A percentile compares a stretch with the other conserved stretches of the same genome.
Conservation (phyloP, 1,140 invertebrate genomes). For the Carcinoscorpius rotundicauda region DNA sequence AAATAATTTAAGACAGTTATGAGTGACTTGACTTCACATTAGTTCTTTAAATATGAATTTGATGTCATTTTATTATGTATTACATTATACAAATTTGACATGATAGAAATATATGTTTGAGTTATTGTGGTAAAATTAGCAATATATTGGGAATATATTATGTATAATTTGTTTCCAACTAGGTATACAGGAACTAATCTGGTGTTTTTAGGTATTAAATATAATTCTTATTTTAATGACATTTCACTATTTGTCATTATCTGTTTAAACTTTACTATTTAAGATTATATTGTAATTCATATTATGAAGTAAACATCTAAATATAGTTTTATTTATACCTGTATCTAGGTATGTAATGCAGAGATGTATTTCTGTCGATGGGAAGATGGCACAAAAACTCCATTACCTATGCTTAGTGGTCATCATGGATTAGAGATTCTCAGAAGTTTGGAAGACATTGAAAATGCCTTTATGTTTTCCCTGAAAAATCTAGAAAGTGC, state of each 20-base stretch:
- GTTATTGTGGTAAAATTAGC: no score
- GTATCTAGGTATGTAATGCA: conserved; percentile 43
- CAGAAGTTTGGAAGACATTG: conserved; percentile 53
- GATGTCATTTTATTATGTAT: no score
- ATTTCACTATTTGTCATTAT: conserved; percentile 41
- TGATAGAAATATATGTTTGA: no score
- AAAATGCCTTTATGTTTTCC: conserved; percentile 55
- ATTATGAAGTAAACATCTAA: conserved; percentile 38
- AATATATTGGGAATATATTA: no score
- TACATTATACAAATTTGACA: no score
- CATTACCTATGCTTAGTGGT: conserved; percentile 36
- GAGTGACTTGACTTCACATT: no score
- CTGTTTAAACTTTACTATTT: conserved; percentile 50
- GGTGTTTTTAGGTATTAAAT: no score
- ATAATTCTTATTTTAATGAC: neutral
- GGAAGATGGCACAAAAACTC: conserved; percentile 32
- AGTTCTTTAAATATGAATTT: no score
- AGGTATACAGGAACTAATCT: no score
- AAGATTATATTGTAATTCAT: neutral
- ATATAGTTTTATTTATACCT: no score
- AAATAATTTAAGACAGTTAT: no score
- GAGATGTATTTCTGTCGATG: conserved; percentile 38
- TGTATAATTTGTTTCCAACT: no score
- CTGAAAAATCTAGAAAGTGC: conserved; percentile 45
- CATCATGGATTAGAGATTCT: conserved; percentile 52